Conservation (phyloP, 2,888 invertebrate genomes). For the Geophilus truncorum region DNA sequence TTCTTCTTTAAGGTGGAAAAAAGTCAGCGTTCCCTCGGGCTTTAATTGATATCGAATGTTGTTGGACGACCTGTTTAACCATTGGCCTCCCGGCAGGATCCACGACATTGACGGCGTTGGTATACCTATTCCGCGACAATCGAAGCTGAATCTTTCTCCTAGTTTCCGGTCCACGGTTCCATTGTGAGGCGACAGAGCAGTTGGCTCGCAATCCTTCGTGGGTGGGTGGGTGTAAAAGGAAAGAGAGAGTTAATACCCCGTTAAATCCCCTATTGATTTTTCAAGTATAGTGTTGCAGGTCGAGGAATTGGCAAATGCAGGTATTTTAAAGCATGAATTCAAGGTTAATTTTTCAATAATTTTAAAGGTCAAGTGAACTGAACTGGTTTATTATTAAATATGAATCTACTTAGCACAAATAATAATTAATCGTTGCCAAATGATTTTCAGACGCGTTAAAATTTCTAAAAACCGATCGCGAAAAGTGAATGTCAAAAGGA, state of each 20-base stretch:
- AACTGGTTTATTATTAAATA: too few relatives aligned
- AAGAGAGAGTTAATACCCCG: neutral
- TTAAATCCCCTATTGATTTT: neutral
- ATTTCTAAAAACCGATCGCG: too few relatives aligned
- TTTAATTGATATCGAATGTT: slow-evolving; percentile 43
- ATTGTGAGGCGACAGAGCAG: slow-evolving; percentile 40
- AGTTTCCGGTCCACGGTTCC: slow-evolving; percentile 43
- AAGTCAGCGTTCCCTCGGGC: slow-evolving; percentile 42
- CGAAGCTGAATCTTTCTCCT: slow-evolving; percentile 46
- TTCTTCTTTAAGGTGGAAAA: slow-evolving; percentile 42
- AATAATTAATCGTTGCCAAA: too few relatives aligned
- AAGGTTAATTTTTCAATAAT: neutral
- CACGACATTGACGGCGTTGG: slow-evolving; percentile 49
- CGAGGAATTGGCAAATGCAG: neutral
- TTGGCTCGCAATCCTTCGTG: slow-evolving; percentile 43
- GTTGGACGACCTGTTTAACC: slow-evolving; percentile 44
- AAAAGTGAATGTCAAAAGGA: too few relatives aligned
- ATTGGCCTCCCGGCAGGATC: slow-evolving; percentile 48
- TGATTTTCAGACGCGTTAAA: too few relatives aligned
- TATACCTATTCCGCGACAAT: slow-evolving; percentile 51
- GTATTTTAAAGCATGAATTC: too few relatives aligned
- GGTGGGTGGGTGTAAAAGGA: neutral
- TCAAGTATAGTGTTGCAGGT: neutral
- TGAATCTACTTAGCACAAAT: too few relatives aligned
- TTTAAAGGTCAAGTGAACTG: neutral